phyloP scores from a whole-genome alignment of 2,113 vertebrate genomes.

The Carassius auratus region DNA sequence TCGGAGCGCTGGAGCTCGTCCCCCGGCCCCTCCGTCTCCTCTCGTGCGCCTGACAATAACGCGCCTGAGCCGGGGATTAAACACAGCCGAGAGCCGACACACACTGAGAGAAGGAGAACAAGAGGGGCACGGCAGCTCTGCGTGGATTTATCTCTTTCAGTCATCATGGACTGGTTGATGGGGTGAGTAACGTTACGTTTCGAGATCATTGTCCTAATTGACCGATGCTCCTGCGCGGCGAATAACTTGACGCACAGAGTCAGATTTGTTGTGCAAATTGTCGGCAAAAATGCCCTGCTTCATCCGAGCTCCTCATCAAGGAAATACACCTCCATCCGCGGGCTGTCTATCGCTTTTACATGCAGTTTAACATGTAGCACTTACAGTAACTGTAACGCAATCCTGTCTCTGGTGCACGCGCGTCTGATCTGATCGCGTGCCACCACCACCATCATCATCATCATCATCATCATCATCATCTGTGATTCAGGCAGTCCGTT shows the following conservation, averaged over 20 bases:
- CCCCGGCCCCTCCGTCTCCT: neutral
- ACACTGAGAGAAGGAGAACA: no score
- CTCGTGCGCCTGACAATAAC: conserved; percentile 16
- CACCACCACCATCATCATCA: neutral
- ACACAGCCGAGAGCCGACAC: neutral
- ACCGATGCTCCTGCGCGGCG: neutral
- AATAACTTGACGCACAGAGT: neutral
- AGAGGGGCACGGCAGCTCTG: no score
- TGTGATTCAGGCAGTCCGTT: no score
- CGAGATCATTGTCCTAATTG: neutral
- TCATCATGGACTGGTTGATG: conserved; percentile 89
- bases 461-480: neutral
- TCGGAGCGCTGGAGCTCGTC: conserved; percentile 36
- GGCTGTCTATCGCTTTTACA: neutral
- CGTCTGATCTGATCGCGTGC: neutral
- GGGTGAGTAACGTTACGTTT: conserved; percentile 76
- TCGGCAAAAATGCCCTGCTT: neutral
- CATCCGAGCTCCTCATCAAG: neutral
- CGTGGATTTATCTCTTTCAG: conserved; percentile 65
- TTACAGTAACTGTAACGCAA: neutral
- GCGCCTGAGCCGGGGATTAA: neutral
- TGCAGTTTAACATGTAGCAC: neutral
- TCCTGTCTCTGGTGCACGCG: neutral
- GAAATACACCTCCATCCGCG: neutral
- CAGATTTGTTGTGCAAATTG: neutral